phyloP scores from a whole-genome alignment of 2,888 invertebrate genomes.

The Gnatocerus cornutus region DNA sequence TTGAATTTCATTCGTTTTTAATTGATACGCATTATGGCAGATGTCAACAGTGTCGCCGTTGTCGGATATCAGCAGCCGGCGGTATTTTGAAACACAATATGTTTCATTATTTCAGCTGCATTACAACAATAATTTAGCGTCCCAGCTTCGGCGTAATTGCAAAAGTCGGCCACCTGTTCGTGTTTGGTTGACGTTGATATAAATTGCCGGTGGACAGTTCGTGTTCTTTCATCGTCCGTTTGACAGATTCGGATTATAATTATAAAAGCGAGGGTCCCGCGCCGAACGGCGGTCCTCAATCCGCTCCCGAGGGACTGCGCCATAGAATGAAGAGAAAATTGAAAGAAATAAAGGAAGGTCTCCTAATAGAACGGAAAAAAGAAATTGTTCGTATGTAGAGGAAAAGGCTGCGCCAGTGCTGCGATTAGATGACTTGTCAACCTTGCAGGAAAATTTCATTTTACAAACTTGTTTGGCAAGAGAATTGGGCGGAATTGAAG shows the following conservation, averaged over 20 bases:
- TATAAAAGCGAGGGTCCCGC: slow-evolving; percentile 43
- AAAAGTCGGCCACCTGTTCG: slow-evolving; percentile 39
- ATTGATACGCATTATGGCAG: slow-evolving; percentile 29
- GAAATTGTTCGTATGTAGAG: slow-evolving; percentile 67
- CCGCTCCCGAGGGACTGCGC: slow-evolving; percentile 66
- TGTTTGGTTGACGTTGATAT: slow-evolving; percentile 23
- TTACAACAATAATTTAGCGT: slow-evolving; percentile 22
- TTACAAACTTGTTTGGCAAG: slow-evolving; percentile 75
- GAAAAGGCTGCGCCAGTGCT: slow-evolving; percentile 58
- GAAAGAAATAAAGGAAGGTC: slow-evolving; percentile 70
- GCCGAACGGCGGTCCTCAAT: slow-evolving; percentile 48
- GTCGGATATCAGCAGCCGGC: slow-evolving; percentile 8
- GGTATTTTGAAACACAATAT: slow-evolving; percentile 42
- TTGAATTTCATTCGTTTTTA: slow-evolving; percentile 24
- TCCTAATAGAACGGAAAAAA: slow-evolving; percentile 68
- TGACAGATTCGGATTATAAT: slow-evolving; percentile 48
- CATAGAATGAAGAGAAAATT: slow-evolving; percentile 73
- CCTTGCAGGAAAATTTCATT: slow-evolving; percentile 75
- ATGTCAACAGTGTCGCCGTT: slow-evolving; percentile 19
- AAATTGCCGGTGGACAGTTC: slow-evolving; percentile 20
- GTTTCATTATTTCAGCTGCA: slow-evolving; percentile 32
- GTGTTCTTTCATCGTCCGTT: slow-evolving; percentile 23
- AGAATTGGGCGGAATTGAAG: slow-evolving; percentile 75
- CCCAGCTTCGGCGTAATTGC: slow-evolving; percentile 17
- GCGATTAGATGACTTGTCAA: slow-evolving; percentile 76